Evolutionary conservation across 2,113 vertebrate genomes (phyloP), one percentile per base, ranked within the genome.

Genomic region (Platichthys stellatus): DNA sequence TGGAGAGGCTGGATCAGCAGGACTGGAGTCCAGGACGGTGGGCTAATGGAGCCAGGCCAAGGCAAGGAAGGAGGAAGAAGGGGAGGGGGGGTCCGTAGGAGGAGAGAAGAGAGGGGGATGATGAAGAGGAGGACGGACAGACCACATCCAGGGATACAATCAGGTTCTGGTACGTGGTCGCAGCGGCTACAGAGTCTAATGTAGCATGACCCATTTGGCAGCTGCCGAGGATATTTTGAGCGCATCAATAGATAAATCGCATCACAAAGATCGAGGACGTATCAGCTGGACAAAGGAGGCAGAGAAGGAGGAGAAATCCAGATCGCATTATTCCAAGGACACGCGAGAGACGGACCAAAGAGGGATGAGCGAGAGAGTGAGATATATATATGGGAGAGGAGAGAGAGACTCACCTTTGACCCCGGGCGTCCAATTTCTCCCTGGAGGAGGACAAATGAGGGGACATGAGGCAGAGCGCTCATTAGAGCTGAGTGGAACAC

Each of bases 391-490:
- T 1, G 73, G 47, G 43, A 76, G 45, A 72, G 69, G 21, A n/a
- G 51, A n/a, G 75, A 76, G 74, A 11, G 1, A 43, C 93, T 87
- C 95, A 98, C 97, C 96, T 97, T 97, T 94, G 95, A 95, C 93
- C 97, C 97, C 2, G 97, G 96, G 82, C 95, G 96, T 93, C 97
- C 97, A 89, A 98, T 95, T 90, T 98, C 97, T 89, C 97, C 97
- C 97, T 98, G 92, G 35, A 81, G 56, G 69, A 89, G 83, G 72
- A 91, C 64, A 88, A 81, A 88, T 82, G 80, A 86, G 82, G 68
- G 38, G 40, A 59, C 68, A 69, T 61, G 35, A 81, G 79, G 71
- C n/a, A 9, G n/a, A 14, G 73, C 10, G 5, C 15, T 88, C 65
- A 7, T 86, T 82, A 70, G 72, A 80, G 66, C 75, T 61, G 11